Base-by-base conservation (phyloP, 2,113 vertebrate species). In the Corythoichthys haematopterus region DNA sequence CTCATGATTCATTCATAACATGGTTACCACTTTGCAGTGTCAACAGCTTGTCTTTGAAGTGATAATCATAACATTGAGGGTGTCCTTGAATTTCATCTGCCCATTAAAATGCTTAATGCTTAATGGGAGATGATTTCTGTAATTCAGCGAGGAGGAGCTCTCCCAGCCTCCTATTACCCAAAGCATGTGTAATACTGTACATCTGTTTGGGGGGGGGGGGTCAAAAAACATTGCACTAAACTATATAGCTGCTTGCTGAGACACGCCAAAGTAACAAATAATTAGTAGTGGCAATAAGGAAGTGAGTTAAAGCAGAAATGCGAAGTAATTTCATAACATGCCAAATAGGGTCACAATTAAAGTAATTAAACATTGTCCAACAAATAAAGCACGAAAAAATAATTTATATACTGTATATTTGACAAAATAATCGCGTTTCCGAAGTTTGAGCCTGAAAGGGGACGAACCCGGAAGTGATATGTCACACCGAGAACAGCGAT, bases 41-140 rank as follows among this genome's bases (percentile, higher is more conserved):
- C 90, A 89, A 87, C 84, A 88, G 83, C 87, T 88, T 84, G 84
- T 89, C 84, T 92, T 90, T 91, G 88, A 91, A 90, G 85, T 90
- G 85, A 89, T 89, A 87, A 91, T 91, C 83, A 84, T 89, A 88
- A 89, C 87, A 89, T 84, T 86, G 87, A 89, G 82, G 77, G 80
- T 85, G 87, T 84, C 84, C 90, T 89, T 89, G 86, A 90, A 87
- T 85, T 78, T 86, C 71, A 56, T 75, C 79, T 81, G 76, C 66
- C 82, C 78, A 89, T 89, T 91, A 90, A 89, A 88, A 85, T 75
- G 80, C 78, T 90, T 91, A 90, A 90, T 90, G 74, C 78, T 90
- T 91, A 90, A 90, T 90, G 74, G 82, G 77, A 79, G 87, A 88
- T 90, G 73, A 90, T 90, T 84, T 81, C 69, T 84, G 74, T 88